Evolutionary conservation across 2,797 vertebrate species (phyloP).

Genomic region (Clangula hyemalis): DNA sequence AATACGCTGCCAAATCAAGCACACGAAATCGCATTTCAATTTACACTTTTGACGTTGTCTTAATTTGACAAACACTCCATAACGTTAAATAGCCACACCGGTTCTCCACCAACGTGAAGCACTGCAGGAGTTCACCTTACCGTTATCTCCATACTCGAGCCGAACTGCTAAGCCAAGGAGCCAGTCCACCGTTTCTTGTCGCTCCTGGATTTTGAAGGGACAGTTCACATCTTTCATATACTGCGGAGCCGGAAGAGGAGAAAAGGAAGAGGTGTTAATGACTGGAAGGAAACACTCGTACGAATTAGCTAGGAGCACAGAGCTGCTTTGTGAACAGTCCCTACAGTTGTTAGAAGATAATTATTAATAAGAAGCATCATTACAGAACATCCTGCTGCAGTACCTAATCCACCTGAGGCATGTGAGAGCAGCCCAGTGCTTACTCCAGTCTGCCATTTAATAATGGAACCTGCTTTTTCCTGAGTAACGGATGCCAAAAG

Average conservation of each 20-base stretch:
- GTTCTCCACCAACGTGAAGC: background rate
- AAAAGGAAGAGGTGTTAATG: background rate
- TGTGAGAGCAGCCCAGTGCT: accelerated
- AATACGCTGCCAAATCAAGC: background rate
- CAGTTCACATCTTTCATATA: slow-evolving; percentile 94
- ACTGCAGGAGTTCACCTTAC: slow-evolving; percentile 70
- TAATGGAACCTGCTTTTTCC: background rate
- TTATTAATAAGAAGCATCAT: background rate
- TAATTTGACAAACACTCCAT: accelerated
- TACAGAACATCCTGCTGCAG: background rate
- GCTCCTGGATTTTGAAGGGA: slow-evolving; percentile 88
- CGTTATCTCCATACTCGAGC: slow-evolving; percentile 97
- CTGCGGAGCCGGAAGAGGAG: slow-evolving; percentile 68
- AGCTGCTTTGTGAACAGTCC: background rate
- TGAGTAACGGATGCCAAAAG: background rate
- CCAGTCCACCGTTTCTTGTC: slow-evolving; percentile 92
- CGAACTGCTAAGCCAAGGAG: slow-evolving; percentile 93
- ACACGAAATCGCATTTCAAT: accelerated
- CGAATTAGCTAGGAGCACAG: background rate
- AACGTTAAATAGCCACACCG: accelerated
- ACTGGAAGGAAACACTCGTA: background rate
- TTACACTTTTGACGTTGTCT: accelerated
- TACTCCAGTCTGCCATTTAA: background rate
- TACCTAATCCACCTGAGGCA: background rate
- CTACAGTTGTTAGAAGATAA: background rate